These are phyloP conservation scores for Lagocephalus sceleratus DNA, from an alignment of 2,797 vertebrate genomes.

Conservation along the genomic window DNA sequence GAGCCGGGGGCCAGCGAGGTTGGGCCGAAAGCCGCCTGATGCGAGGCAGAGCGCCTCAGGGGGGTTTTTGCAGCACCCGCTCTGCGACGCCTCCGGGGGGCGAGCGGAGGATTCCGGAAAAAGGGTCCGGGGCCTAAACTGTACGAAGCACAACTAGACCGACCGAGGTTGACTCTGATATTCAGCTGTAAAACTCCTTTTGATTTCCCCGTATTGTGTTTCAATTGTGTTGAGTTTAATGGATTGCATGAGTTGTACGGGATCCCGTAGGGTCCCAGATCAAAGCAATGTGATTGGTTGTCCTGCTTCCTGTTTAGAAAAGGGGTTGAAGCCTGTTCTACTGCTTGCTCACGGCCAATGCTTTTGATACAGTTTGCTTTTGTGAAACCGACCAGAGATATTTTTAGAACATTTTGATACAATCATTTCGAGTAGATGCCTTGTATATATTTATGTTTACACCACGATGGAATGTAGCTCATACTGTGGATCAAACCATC, in stretches of 20 bases:
- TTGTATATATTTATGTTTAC: constrained; percentile 76
- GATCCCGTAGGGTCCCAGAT: constrained; percentile 72
- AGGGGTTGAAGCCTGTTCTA: constrained; percentile 68
- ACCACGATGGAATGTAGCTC: constrained; percentile 79
- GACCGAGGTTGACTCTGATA: constrained; percentile 72
- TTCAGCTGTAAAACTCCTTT: constrained; percentile 69
- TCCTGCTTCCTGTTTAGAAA: constrained; percentile 75
- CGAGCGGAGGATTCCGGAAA: constrained; percentile 71
- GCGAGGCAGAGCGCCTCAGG: constrained; percentile 1
- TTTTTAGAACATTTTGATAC: constrained; percentile 82
- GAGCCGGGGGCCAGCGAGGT: constrained; percentile 33
- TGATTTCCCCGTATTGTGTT: constrained; percentile 65
- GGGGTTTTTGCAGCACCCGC: constrained; percentile 16
- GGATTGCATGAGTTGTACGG: constrained; percentile 79
- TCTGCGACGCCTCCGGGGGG: constrained; percentile 57
- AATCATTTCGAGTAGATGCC: constrained; percentile 78
- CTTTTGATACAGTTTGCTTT: constrained; percentile 82
- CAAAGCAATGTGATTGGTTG: constrained; percentile 76
- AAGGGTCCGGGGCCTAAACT: constrained; percentile 69
- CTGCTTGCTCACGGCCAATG: constrained; percentile 75
- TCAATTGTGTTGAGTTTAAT: constrained; percentile 76
- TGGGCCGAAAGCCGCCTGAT: neutral
- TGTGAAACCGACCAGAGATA: constrained; percentile 80
- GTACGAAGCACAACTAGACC: constrained; percentile 77
- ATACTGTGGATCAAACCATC: constrained; percentile 73